A percentile compares a stretch with the other conserved stretches of the same genome.
Conservation (phyloP, 2,113 vertebrate species). For the Aegotheles bennettii region DNA sequence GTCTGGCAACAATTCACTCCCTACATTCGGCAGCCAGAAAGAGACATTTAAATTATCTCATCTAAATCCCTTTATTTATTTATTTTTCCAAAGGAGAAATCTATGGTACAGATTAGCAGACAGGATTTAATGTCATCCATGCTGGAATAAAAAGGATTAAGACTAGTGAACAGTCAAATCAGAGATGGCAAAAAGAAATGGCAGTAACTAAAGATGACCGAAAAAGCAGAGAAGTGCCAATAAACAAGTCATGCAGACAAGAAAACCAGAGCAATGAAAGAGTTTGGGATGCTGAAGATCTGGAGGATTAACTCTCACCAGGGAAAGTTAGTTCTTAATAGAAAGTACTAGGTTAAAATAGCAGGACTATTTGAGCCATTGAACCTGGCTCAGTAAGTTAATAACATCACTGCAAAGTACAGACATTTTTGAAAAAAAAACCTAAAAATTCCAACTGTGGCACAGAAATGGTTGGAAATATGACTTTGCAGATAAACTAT, state of each 20-base stretch:
- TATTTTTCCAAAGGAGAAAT: neutral
- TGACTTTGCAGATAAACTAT: neutral
- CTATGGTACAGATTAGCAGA: neutral
- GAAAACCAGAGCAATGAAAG: neutral
- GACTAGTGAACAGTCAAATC: neutral
- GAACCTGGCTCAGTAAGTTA: neutral
- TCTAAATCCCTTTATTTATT: neutral
- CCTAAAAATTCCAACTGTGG: neutral
- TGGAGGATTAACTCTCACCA: neutral
- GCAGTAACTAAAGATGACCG: neutral
- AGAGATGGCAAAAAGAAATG: neutral
- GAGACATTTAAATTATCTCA: neutral
- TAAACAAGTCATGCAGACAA: neutral
- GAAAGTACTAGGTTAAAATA: neutral
- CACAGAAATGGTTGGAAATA: neutral
- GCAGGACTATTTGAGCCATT: neutral
- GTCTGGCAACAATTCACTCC: neutral
- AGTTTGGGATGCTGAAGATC: neutral
- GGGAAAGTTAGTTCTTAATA: neutral
- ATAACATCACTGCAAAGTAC: neutral
- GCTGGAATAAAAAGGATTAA: neutral
- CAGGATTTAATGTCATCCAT: neutral
- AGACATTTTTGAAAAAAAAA: neutral
- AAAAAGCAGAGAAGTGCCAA: neutral
- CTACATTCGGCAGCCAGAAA: neutral